Conservation (phyloP, 2,113 vertebrate genomes). For the Sminthopsis crassicaudata region DNA sequence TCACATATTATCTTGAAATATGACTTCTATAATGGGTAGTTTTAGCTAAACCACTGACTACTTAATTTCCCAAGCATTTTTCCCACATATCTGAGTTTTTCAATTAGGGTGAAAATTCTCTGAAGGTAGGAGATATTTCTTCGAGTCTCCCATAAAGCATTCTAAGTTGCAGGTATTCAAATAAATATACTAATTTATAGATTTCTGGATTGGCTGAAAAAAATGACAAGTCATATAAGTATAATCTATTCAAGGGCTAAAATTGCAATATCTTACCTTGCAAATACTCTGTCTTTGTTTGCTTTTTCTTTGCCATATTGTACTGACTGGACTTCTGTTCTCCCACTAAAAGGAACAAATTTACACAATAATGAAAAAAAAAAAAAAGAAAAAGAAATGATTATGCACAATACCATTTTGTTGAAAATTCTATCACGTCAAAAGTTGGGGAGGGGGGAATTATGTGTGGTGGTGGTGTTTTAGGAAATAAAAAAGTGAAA, state of each 20-base stretch:
- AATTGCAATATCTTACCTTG: constrained; percentile 88
- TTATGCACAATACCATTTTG: constrained; percentile 30
- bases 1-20: not conserved
- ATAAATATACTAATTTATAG: not conserved
- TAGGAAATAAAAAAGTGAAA: not conserved
- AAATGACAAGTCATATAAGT: not conserved
- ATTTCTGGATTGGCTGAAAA: not conserved
- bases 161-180: not conserved
- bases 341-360: constrained; percentile 89
- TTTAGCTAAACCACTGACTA: not conserved
- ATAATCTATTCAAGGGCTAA: not conserved
- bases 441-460: not conserved
- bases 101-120: not conserved
- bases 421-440: constrained; percentile 7
- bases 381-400: constrained; percentile 53
- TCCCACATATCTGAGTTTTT: not conserved
- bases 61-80: not conserved
- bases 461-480: not conserved
- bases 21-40: not conserved
- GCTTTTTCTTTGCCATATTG: constrained; percentile 99
- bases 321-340: constrained; percentile 98
- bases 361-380: constrained; percentile 52
- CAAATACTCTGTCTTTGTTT: constrained; percentile 97
- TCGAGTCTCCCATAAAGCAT: not conserved
- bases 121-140: not conserved